Base-by-base conservation (phyloP, 2,888 invertebrate genomes). In the Lasius fuliginosus region DNA sequence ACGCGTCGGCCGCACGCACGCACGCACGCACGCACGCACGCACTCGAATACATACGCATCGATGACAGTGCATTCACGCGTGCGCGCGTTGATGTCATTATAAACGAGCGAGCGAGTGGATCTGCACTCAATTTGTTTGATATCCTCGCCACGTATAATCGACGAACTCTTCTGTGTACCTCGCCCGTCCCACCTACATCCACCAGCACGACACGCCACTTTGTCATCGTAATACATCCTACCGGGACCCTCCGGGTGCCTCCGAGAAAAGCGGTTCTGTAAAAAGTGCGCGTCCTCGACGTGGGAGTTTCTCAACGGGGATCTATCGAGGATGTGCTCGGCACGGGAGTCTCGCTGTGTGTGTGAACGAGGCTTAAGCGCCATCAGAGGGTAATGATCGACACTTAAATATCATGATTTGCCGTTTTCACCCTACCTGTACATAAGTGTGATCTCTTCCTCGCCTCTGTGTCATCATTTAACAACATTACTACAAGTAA, bases 91-190 rank as follows among this genome's bases (percentile, higher is more conserved):
- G 90, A 91, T 92, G 90, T 91, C 89, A 92, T 93, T 92, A 91
- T 91, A 91, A 93, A 93, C 90, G 93, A 91, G 89, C 89, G 74
- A 87, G 83, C 86, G 88, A 91, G 91, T 90, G 92, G 91, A 92
- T 91, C 90, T 91, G 76, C 89, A 90, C 92, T 92, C 92, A 92
- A 93, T 93, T 93, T 92, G 89, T 92, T 92, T 90, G 90, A 91
- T 90, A 92, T 82, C 89, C 89, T 82, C 73, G 74, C 84, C 84
- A 75, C 82, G 85, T 85, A 86, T 79, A 88, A 68, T 69, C 87
- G 85, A 83, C 82, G 36, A 77, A 74, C 84, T 60, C 71, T 71
- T 71, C 40, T 71, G 18, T 46, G 12, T 58, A 12, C 82, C 53
- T 53, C 84, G 36, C 58, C 46, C 58, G 6, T 46, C 64, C 64